Evolutionary conservation across 2,888 invertebrate genomes (phyloP).

Genomic region (Phlogophora meticulosa): DNA sequence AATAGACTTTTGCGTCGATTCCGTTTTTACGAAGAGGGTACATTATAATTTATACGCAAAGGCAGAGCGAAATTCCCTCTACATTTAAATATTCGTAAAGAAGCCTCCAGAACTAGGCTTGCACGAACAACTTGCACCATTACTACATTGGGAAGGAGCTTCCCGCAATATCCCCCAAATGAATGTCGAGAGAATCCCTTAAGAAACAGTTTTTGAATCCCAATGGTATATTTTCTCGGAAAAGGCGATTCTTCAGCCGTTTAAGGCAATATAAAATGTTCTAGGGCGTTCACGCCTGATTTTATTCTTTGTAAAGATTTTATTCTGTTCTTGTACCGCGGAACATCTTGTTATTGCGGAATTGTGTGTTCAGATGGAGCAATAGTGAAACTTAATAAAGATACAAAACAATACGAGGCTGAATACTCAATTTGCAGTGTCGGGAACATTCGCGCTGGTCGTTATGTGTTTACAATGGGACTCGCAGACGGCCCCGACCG

Average conservation of each 20-base stretch:
- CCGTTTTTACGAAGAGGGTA: background rate
- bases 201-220: conserved; percentile 80
- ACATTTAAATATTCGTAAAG: conserved; percentile 68
- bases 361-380: conserved; percentile 20
- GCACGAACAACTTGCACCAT: conserved; percentile 67
- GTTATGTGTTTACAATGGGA: conserved; percentile 58
- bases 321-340: conserved; percentile 23
- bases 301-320: conserved; percentile 54
- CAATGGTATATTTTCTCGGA: conserved; percentile 75
- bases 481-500: conserved; percentile 48
- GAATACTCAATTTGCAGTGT: conserved; percentile 58
- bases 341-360: conserved; percentile 43
- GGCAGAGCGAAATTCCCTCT: conserved; percentile 55
- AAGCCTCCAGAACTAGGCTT: conserved; percentile 68
- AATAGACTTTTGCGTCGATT: background rate
- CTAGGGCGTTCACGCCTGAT: conserved; percentile 66
- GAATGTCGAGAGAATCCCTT: conserved; percentile 78
- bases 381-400: conserved; percentile 40
- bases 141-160: conserved; percentile 76
- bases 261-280: conserved; percentile 78
- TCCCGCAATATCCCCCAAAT: conserved; percentile 79
- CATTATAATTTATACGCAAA: conserved; percentile 35
- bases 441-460: conserved; percentile 50
- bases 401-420: conserved; percentile 34
- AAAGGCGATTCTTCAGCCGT: conserved; percentile 74